These are phyloP conservation scores for Picus viridis DNA, from an alignment of 2,797 vertebrate species.

Conservation along the genomic window DNA sequence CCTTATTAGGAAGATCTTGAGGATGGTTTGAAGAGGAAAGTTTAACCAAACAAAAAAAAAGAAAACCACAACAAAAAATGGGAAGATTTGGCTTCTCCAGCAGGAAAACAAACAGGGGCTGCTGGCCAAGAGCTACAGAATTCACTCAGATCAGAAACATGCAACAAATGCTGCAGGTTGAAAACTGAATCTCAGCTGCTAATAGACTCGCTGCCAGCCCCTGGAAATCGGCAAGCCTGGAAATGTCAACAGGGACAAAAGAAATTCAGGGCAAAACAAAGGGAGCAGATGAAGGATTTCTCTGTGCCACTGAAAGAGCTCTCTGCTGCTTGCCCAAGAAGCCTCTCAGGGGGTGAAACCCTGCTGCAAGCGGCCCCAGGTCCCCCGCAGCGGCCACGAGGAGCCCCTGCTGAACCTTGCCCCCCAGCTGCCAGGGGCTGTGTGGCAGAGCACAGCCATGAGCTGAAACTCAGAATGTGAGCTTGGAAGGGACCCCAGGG, in stretches of 20 bases:
- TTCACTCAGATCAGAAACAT: constrained; percentile 38
- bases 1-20: constrained; percentile 67
- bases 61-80: too few relatives aligned
- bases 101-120: fast-evolving
- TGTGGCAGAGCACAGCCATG: too few relatives aligned
- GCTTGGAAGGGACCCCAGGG: too few relatives aligned
- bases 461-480: too few relatives aligned
- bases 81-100: constrained; percentile 24
- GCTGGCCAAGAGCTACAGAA: constrained; percentile 56
- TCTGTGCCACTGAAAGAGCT: background rate
- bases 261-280: constrained; percentile 60
- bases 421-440: fast-evolving
- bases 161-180: constrained; percentile 49
- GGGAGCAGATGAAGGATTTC: constrained; percentile 50
- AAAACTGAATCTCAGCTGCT: constrained; percentile 51
- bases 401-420: fast-evolving
- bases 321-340: background rate
- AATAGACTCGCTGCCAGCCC: constrained; percentile 47
- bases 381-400: fast-evolving
- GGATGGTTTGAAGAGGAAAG: constrained; percentile 48
- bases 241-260: constrained; percentile 67
- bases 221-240: constrained; percentile 51
- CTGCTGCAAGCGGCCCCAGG: background rate
- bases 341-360: background rate
- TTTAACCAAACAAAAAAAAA: constrained; percentile 51